phyloP scores from a whole-genome alignment of 2,888 invertebrate species.

The Phengaris arion region DNA sequence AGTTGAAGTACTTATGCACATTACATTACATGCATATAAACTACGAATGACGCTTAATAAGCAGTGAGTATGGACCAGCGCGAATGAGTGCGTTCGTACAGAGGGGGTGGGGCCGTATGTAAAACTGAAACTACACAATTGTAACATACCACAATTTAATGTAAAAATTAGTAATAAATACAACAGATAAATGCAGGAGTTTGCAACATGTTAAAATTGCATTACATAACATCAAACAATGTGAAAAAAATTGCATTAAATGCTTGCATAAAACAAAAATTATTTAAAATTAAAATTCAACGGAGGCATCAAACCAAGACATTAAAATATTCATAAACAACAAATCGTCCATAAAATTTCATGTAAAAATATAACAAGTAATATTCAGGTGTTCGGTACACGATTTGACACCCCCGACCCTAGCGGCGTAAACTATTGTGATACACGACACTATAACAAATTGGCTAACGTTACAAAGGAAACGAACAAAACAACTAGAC shows the following conservation, averaged over 20 bases:
- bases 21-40: slow-evolving; percentile 3
- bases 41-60: slow-evolving; percentile 16
- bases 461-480: slow-evolving; percentile 75
- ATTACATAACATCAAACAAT: slow-evolving; percentile 81
- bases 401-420: slow-evolving; percentile 78
- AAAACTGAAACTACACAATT: slow-evolving; percentile 78
- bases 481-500: slow-evolving; percentile 78
- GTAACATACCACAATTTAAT: slow-evolving; percentile 86
- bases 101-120: slow-evolving; percentile 63
- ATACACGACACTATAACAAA: slow-evolving; percentile 78
- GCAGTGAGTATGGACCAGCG: slow-evolving; percentile 29
- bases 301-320: slow-evolving; percentile 80
- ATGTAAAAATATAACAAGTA: slow-evolving; percentile 74
- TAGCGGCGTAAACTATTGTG: slow-evolving; percentile 77
- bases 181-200: slow-evolving; percentile 84
- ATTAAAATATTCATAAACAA: slow-evolving; percentile 74
- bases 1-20: background rate
- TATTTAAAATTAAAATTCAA: slow-evolving; percentile 77
- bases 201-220: slow-evolving; percentile 81
- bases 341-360: slow-evolving; percentile 75
- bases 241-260: slow-evolving; percentile 79
- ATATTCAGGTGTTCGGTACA: slow-evolving; percentile 64
- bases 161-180: slow-evolving; percentile 86
- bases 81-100: slow-evolving; percentile 43
- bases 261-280: slow-evolving; percentile 78